Evolutionary conservation across 2,113 vertebrate genomes (phyloP).

Genomic region (Corythornis madagascariensis): DNA sequence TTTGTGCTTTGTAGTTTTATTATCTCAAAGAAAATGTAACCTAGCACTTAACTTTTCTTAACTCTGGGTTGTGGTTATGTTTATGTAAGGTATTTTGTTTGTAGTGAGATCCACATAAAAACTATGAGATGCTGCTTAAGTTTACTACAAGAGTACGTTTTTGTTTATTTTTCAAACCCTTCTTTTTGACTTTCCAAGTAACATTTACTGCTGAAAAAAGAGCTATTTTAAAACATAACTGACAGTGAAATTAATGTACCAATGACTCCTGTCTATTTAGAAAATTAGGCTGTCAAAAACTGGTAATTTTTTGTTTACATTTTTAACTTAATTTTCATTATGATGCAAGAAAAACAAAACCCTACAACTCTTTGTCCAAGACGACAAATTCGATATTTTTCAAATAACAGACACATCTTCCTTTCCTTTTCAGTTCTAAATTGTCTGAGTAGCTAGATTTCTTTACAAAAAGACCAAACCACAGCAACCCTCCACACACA

Average conservation of each 20-base stretch:
- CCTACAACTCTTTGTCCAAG: background rate
- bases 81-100: background rate
- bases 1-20: background rate
- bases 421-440: conserved; percentile 69
- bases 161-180: background rate
- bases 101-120: background rate
- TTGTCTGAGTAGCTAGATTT: conserved; percentile 75
- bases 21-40: conserved; percentile 3
- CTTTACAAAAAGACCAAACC: background rate
- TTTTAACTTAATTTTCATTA: background rate
- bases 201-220: background rate
- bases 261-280: background rate
- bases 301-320: background rate
- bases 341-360: background rate
- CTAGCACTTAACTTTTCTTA: background rate
- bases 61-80: background rate
- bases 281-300: background rate
- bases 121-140: background rate
- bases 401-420: conserved; percentile 31
- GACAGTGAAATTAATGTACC: background rate
- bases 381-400: background rate
- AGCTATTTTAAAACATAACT: background rate
- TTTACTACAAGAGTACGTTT: background rate
- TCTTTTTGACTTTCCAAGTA: background rate
- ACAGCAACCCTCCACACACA: background rate